Base-by-base conservation (phyloP, 2,797 vertebrate genomes). In the Myiothlypis chrysogaster region DNA sequence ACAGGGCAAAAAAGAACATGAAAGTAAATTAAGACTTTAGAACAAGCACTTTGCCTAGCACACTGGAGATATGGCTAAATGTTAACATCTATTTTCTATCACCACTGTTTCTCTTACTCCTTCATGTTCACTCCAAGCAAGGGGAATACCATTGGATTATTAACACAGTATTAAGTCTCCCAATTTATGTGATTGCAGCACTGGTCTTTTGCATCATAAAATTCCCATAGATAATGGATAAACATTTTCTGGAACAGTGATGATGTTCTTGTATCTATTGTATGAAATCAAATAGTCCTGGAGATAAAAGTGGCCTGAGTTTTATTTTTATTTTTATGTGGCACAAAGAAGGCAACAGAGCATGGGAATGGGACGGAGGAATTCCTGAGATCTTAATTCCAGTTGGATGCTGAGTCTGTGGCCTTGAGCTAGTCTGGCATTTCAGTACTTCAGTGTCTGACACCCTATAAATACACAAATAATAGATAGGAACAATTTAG, bases 381-480 rank as follows among this genome's bases (percentile, higher is more conserved):
- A 96, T 95, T 93, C 64, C 73, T 95, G 80, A 81, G 83, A 47
- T 77, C 77, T 88, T 53, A 95, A 82, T 71, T 89, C 37, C 13
- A 3, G 52, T 90, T 89, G 70, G 59, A 86, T 90, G 59, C 80
- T 46, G 87, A 70, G 70, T 84, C 85, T 94, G 52, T 75, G 77
- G 91, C 95, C 95, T 84, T 68, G 1, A 89, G 87, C 87, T 90
- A 90, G 91, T 94, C 93, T 94, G 91, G 73, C 60, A 66, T 94
- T 92, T 90, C 85, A 56, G 37, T 94, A 78, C 87, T 87, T 80
- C 76, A 72, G 89, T 0, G 2, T 84, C 79, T 93, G 94, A 93
- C 82, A 92, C 83, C 83, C 75, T 93, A 96, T 94, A 96, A 96
- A 96, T 95, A 96, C 52, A 95, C 88, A 90, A 96, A 94, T 95